These are phyloP conservation scores for Colletes collaris DNA, from an alignment of 2,888 invertebrate genomes.

Conservation along the genomic window DNA sequence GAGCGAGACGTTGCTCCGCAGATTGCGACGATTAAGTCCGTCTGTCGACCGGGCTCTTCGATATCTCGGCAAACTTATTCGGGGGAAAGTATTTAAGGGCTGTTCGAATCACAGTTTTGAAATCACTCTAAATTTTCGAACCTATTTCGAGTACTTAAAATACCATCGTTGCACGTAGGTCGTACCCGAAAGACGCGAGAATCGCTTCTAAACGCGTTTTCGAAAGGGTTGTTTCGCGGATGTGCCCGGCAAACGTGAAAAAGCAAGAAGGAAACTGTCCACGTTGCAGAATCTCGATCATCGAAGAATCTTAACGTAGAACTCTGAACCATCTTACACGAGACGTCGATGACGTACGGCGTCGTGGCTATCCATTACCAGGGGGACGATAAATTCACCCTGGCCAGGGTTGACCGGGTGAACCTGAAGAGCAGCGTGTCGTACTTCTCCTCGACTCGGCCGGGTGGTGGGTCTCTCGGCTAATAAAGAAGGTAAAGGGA, in stretches of 20 bases:
- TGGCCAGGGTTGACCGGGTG: slow-evolving; percentile 71
- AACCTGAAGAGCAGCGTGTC: slow-evolving; percentile 69
- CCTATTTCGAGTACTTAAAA: background rate
- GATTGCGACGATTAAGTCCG: slow-evolving; percentile 1
- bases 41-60: background rate
- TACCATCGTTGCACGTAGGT: background rate
- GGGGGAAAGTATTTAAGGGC: too few relatives aligned
- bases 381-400: slow-evolving; percentile 71
- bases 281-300: slow-evolving; percentile 40
- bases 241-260: background rate
- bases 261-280: slow-evolving; percentile 20
- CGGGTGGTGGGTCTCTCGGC: slow-evolving; percentile 72
- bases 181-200: background rate
- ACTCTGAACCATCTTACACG: slow-evolving; percentile 54
- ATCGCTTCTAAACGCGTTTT: background rate
- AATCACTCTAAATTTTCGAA: too few relatives aligned
- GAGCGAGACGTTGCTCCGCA: background rate
- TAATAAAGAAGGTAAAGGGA: slow-evolving; percentile 67
- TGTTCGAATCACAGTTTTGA: too few relatives aligned
- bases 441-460: slow-evolving; percentile 64
- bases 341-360: slow-evolving; percentile 73
- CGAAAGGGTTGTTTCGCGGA: background rate
- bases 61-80: background rate
- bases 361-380: slow-evolving; percentile 73
- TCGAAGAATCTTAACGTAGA: slow-evolving; percentile 45